These are phyloP conservation scores for Tolmerus cingulatus DNA, from an alignment of 2,888 invertebrate species.

Conservation along the genomic window DNA sequence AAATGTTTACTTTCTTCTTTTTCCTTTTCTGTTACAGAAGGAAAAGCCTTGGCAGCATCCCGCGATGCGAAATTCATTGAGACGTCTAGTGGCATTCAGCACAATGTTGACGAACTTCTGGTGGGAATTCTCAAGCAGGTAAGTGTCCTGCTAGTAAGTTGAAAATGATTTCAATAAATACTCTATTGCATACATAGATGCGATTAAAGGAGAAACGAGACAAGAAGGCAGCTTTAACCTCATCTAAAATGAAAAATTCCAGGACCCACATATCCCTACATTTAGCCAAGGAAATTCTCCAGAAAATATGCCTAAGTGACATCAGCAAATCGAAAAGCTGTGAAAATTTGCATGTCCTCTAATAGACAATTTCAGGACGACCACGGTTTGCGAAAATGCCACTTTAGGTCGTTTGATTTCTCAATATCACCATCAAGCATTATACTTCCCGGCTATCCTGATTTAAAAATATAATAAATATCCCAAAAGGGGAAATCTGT, in stretches of 20 bases:
- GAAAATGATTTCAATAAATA: not conserved
- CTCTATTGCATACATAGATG: constrained; percentile 63
- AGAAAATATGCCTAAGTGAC: constrained; percentile 86
- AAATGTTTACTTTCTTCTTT: not conserved
- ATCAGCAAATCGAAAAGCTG: constrained; percentile 86
- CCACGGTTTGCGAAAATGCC: not conserved
- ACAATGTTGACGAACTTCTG: constrained; percentile 94
- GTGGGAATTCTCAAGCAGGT: constrained; percentile 90
- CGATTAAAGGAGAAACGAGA: constrained; percentile 78
- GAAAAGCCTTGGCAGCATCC: constrained; percentile 86
- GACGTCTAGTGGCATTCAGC: constrained; percentile 94
- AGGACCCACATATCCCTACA: constrained; percentile 82
- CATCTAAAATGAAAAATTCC: constrained; percentile 76
- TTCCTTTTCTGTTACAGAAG: constrained; percentile 70
- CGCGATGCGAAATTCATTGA: constrained; percentile 94
- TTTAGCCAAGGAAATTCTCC: constrained; percentile 81
- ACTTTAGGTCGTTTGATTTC: not conserved
- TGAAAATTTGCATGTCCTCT: constrained; percentile 85
- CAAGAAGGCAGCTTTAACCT: constrained; percentile 73
- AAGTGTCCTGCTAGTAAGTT: not conserved
- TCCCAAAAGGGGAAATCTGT: constrained; percentile 2
- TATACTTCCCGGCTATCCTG: not conserved
- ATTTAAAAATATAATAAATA: not conserved
- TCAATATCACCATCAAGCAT: not conserved
- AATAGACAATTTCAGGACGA: constrained; percentile 51